Evolutionary conservation across 2,888 invertebrate species (phyloP).

Genomic region (Drosophila eohydei): DNA sequence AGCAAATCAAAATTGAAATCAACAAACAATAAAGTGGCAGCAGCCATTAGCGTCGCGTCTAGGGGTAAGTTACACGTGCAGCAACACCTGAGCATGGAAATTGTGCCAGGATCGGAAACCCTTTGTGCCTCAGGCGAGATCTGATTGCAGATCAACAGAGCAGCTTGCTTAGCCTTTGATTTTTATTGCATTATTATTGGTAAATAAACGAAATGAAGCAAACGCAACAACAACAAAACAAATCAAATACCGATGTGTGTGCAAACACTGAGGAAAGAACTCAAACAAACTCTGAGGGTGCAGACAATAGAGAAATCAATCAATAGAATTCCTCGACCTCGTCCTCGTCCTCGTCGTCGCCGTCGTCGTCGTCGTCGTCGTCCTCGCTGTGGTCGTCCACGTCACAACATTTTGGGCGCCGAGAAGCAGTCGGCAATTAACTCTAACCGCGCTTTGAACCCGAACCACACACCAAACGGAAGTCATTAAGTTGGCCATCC

Average conservation of each 20-base stretch:
- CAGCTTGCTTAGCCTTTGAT: conserved; percentile 51
- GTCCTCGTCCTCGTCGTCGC: background rate
- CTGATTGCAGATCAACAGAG: conserved; percentile 10
- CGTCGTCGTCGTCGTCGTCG: background rate
- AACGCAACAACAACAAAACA: conserved; percentile 15
- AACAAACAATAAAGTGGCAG: conserved; percentile 60
- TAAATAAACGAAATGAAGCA: conserved; percentile 49
- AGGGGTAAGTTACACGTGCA: conserved; percentile 49
- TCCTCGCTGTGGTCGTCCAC: background rate
- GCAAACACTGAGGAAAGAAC: conserved; percentile 28
- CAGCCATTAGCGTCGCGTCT: conserved; percentile 47
- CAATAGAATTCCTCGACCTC: conserved; percentile 43
- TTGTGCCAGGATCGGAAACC: conserved; percentile 9
- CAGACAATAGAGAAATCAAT: conserved; percentile 59
- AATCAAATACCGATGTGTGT: conserved; percentile 25
- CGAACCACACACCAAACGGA: conserved; percentile 57
- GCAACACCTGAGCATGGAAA: conserved; percentile 42
- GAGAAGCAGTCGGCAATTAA: conserved; percentile 56
- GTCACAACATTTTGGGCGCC: conserved; percentile 32
- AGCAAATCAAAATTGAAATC: conserved; percentile 52
- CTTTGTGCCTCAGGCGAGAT: conserved; percentile 1
- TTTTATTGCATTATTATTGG: conserved; percentile 69
- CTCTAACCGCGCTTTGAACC: conserved; percentile 41
- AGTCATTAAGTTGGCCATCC: conserved; percentile 67
- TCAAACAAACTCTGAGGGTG: conserved; percentile 32